Percentiles rank a stretch among this genome's conserved stretches.
Evolutionary conservation across 2,888 invertebrate species (phyloP).

Genomic region (Serripes groenlandicus): DNA sequence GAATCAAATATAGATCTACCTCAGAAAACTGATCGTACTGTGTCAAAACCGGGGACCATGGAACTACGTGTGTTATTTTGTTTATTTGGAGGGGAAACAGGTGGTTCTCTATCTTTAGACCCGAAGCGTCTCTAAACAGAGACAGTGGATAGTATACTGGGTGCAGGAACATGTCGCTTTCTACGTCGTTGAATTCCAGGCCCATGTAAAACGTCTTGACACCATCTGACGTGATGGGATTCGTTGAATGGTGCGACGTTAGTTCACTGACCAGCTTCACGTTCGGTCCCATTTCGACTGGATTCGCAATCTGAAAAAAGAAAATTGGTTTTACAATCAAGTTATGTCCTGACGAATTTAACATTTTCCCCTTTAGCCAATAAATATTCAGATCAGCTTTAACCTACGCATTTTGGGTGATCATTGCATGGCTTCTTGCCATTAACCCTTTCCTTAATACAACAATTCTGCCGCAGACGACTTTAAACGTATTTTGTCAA

Average conservation of each 20-base stretch:
- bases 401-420: too few species aligned
- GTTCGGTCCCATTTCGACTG: constrained; percentile 61
- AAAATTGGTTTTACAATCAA: too few species aligned
- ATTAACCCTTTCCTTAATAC: too few species aligned
- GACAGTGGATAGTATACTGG: constrained; percentile 87
- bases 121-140: constrained; percentile 86
- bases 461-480: too few species aligned
- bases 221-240: constrained; percentile 86
- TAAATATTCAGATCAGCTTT: too few species aligned
- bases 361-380: too few species aligned
- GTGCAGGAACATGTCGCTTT: constrained; percentile 93
- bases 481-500: too few species aligned
- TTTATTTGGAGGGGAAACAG: constrained; percentile 94
- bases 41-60: constrained; percentile 91
- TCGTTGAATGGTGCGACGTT: constrained; percentile 80
- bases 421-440: too few species aligned
- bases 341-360: too few species aligned
- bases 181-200: constrained; percentile 94
- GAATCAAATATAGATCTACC: too few species aligned
- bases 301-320: constrained; percentile 66
- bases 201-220: constrained; percentile 94
- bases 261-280: constrained; percentile 60
- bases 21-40: constrained; percentile 89
- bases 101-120: constrained; percentile 87
- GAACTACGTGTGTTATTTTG: constrained; percentile 93